Percentiles rank a stretch among this genome's conserved stretches.
phyloP scores from a whole-genome alignment of 2,888 invertebrate genomes.

The Andrena hattorfiana region DNA sequence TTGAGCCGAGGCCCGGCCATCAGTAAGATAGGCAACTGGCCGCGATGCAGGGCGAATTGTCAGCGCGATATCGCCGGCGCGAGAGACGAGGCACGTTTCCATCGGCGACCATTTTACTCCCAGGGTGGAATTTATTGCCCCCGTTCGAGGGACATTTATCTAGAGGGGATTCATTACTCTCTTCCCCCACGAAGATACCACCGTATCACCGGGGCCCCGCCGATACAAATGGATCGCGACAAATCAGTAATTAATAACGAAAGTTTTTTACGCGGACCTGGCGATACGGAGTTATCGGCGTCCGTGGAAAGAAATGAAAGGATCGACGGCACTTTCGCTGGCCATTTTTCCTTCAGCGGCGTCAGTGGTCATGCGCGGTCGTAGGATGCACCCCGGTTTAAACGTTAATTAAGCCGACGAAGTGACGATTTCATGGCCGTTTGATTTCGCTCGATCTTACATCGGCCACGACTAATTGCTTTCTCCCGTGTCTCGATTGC shows the following conservation, averaged over 20 bases:
- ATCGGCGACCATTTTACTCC: constrained; percentile 38
- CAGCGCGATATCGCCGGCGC: constrained; percentile 51
- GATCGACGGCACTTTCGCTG: too few species aligned
- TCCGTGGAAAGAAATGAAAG: neutral
- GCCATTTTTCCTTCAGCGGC: neutral
- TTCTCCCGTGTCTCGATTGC: constrained; percentile 20
- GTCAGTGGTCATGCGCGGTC: too few species aligned
- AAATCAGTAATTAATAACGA: constrained; percentile 43
- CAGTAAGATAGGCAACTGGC: constrained; percentile 52
- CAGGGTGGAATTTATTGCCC: constrained; percentile 50
- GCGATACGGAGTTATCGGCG: neutral
- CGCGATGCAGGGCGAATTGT: constrained; percentile 61
- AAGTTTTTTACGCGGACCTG: constrained; percentile 1
- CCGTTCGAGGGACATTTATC: constrained; percentile 19
- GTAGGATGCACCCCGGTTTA: too few species aligned
- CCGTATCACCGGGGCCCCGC: neutral
- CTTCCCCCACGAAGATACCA: neutral
- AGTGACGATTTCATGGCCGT: constrained; percentile 33
- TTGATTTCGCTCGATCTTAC: constrained; percentile 49
- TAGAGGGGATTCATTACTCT: constrained; percentile 26
- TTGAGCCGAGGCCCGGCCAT: constrained; percentile 63
- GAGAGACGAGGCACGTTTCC: constrained; percentile 47
- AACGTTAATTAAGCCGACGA: constrained; percentile 23
- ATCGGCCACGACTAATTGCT: constrained; percentile 54
- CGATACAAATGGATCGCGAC: constrained; percentile 34